Percentiles rank a stretch among this genome's conserved stretches.
phyloP scores from a whole-genome alignment of 2,113 vertebrate genomes.

The Macquaria ambigua region DNA sequence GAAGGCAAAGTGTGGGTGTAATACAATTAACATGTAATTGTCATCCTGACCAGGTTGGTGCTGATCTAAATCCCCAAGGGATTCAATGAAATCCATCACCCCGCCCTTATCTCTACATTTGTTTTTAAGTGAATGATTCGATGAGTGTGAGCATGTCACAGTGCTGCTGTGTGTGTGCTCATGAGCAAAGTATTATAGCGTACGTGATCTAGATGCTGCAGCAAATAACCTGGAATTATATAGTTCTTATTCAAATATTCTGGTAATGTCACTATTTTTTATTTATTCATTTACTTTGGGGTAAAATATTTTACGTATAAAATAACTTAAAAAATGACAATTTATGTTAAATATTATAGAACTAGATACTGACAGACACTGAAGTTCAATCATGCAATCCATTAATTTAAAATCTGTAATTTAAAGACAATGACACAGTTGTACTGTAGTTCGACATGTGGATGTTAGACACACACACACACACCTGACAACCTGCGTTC shows the following conservation, averaged over 20 bases:
- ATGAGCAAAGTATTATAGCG: neutral
- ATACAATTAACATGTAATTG: constrained; percentile 83
- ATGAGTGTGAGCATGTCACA: neutral
- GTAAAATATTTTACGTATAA: neutral
- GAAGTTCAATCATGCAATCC: neutral
- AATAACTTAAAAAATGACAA: neutral
- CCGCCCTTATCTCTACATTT: constrained; percentile 25
- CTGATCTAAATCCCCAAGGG: constrained; percentile 61
- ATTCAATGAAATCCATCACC: constrained; percentile 56
- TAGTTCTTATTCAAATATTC: neutral
- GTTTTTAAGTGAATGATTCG: constrained; percentile 23
- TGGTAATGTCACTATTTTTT: neutral
- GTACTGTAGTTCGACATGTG: neutral
- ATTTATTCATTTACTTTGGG: neutral
- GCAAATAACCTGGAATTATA: neutral
- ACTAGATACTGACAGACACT: neutral
- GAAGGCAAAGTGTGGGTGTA: constrained; percentile 82
- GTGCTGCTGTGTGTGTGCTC: neutral
- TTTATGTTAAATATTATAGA: neutral
- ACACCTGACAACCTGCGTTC: neutral
- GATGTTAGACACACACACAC: neutral
- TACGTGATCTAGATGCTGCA: neutral
- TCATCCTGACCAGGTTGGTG: constrained; percentile 75
- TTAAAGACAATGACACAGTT: neutral
- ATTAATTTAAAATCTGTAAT: neutral